Conservation (phyloP, 2,113 vertebrate species). For the Rostratula benghalensis region DNA sequence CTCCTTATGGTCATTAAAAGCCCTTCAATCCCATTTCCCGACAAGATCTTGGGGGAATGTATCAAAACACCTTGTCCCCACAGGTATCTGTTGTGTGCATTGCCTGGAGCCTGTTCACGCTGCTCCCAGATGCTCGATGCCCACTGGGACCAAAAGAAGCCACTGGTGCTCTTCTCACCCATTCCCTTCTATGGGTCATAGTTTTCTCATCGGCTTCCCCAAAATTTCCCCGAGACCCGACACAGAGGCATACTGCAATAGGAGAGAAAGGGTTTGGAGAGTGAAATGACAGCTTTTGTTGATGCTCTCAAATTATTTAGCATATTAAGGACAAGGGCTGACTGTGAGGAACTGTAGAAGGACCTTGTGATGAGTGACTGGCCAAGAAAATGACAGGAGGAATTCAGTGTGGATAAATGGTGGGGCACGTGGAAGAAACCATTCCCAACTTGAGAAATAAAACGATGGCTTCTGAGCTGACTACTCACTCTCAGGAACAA, state of each 20-base stretch:
- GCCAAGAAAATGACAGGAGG: slow-evolving; percentile 40
- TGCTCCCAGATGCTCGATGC: not conserved
- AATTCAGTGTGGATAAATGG: slow-evolving; percentile 18
- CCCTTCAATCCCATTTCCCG: not conserved
- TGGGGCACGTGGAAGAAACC: not conserved
- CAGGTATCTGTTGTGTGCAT: not conserved
- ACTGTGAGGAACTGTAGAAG: slow-evolving; percentile 2
- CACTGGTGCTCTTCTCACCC: not conserved
- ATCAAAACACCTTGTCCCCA: not conserved
- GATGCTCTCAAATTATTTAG: not conserved
- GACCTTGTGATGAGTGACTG: not conserved
- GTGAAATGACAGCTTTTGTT: not conserved
- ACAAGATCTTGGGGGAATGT: not conserved
- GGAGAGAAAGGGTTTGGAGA: not conserved
- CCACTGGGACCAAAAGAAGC: not conserved
- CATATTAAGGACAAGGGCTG: not conserved
- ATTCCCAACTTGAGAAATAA: slow-evolving; percentile 14
- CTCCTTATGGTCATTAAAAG: not conserved
- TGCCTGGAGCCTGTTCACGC: not conserved
- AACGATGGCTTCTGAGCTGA: slow-evolving; percentile 41
- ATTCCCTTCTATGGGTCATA: not conserved
- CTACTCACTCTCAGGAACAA: slow-evolving; percentile 38
- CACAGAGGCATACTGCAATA: not conserved
- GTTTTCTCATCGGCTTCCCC: not conserved
- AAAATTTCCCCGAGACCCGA: not conserved